These are phyloP conservation scores for Chouioia cunea DNA, from an alignment of 2,888 invertebrate genomes.

Conservation along the genomic window DNA sequence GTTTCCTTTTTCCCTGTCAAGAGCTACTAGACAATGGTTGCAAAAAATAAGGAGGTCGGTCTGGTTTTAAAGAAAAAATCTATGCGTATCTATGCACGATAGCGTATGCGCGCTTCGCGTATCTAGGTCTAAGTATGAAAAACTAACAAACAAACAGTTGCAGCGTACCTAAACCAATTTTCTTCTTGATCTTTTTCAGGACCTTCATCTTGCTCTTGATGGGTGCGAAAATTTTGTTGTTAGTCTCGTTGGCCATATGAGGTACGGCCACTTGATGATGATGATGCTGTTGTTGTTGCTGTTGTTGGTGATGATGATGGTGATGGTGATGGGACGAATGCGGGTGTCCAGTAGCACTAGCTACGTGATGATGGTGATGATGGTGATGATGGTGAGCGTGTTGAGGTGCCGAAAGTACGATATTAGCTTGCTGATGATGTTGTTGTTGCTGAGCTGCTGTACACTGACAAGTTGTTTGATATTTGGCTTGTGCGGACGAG, in stretches of 20 bases:
- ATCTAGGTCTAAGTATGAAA: no score
- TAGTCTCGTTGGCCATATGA: conserved; percentile 50
- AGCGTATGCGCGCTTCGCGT: no score
- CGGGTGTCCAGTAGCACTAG: conserved; percentile 45
- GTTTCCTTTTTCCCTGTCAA: no score
- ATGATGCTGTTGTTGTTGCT: conserved; percentile 47
- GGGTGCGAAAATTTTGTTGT: conserved; percentile 69
- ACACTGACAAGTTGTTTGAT: conserved; percentile 63
- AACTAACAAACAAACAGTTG: conserved; percentile 4
- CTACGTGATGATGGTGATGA: conserved; percentile 37
- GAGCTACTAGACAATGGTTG: no score
- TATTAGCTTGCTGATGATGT: conserved; percentile 63
- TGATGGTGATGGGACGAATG: conserved; percentile 53
- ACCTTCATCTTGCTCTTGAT: conserved; percentile 85
- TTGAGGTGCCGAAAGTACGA: conserved; percentile 57
- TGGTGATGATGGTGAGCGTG: conserved; percentile 50
- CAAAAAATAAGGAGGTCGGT: no score
- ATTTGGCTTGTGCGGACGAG: conserved; percentile 33
- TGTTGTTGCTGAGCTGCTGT: conserved; percentile 63
- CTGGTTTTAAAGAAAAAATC: no score
- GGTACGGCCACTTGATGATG: conserved; percentile 48
- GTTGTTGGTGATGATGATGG: conserved; percentile 49
- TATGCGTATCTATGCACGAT: no score
- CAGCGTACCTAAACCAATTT: conserved; percentile 86
- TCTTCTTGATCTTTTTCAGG: conserved; percentile 88